These are phyloP conservation scores for Montipora cactus DNA, from an alignment of 64 coral and sea anemone species.

Conservation along the genomic window DNA sequence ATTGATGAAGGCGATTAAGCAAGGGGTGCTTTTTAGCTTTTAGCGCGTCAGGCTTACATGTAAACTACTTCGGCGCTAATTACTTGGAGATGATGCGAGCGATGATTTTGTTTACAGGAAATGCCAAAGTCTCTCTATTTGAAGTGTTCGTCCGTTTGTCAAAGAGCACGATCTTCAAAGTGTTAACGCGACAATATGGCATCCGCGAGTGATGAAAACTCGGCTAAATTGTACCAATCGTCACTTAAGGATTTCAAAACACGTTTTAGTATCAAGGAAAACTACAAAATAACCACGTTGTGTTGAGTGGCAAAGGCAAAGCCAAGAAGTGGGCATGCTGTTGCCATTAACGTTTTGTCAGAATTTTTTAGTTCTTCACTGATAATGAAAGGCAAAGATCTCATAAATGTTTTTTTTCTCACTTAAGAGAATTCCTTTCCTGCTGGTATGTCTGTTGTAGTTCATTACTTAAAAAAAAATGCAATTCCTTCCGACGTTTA, in stretches of 20 bases:
- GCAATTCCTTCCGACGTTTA: slow-evolving; percentile 6
- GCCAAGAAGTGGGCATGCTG: background rate
- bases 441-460: background rate
- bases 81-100: slow-evolving; percentile 7
- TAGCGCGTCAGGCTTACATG: slow-evolving; percentile 46
- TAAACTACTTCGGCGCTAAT: slow-evolving; percentile 33
- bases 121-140: slow-evolving; percentile 51
- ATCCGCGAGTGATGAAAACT: background rate
- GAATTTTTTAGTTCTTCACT: background rate
- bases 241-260: background rate
- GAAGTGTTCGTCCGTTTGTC: background rate
- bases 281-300: background rate
- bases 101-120: slow-evolving; percentile 52
- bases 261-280: background rate
- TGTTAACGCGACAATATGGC: background rate
- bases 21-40: slow-evolving; percentile 29
- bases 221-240: background rate
- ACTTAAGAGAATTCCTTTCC: background rate
- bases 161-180: background rate
- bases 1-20: slow-evolving; percentile 35
- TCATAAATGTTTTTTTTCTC: background rate
- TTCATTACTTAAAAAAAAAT: background rate
- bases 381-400: background rate
- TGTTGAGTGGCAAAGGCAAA: background rate
- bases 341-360: no score